These are phyloP conservation scores for Coregonus suidteri DNA, from an alignment of 2,797 vertebrate species.

Conservation along the genomic window DNA sequence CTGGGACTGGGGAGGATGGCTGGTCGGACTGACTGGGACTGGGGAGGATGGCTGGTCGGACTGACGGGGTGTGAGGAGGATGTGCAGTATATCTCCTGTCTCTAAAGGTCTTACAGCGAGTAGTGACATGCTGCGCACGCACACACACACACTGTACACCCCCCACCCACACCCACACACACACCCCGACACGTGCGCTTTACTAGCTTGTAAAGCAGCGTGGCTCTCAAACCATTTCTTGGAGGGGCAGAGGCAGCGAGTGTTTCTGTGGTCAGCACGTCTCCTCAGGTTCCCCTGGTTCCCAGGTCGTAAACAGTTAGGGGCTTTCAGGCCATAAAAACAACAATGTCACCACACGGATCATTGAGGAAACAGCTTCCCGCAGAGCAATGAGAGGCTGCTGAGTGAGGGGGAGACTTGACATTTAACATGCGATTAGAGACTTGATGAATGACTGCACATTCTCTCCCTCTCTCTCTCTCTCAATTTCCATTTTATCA, in stretches of 20 bases:
- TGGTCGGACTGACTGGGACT: too few relatives aligned
- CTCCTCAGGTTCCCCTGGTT: constrained; percentile 23
- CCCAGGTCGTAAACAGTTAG: constrained; percentile 32
- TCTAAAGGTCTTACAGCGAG: neutral
- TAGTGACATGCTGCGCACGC: neutral
- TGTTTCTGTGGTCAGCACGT: constrained; percentile 37
- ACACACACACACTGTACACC: neutral
- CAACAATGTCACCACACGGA: constrained; percentile 12
- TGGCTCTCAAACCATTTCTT: constrained; percentile 55
- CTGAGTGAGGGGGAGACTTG: constrained; percentile 33
- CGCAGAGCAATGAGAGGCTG: constrained; percentile 14
- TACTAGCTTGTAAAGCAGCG: constrained; percentile 46
- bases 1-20: neutral
- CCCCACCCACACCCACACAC: too few relatives aligned
- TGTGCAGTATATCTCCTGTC: neutral
- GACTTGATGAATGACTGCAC: neutral
- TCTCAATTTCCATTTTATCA: too few relatives aligned
- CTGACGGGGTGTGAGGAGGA: neutral
- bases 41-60: neutral
- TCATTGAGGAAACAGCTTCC: neutral
- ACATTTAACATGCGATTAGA: neutral
- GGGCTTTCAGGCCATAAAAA: constrained; percentile 39
- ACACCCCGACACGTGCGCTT: constrained; percentile 16
- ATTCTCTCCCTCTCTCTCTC: too few relatives aligned
- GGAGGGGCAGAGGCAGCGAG: constrained; percentile 23